Percentiles rank a stretch among this genome's conserved stretches.
Conservation (phyloP, 2,888 invertebrate species). For the Eurytoma californica region DNA sequence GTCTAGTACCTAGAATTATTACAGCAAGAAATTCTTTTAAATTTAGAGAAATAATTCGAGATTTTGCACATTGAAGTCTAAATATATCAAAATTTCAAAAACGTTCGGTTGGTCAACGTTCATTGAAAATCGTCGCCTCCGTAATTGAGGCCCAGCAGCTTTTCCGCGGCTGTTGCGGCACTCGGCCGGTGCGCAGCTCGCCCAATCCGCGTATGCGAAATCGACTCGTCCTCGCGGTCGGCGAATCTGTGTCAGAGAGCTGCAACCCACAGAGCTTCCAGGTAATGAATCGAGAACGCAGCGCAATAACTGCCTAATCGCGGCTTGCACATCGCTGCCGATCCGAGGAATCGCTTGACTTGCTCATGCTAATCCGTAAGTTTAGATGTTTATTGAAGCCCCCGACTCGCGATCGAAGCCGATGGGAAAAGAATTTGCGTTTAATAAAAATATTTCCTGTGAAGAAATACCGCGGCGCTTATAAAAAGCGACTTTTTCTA, state of each 20-base stretch:
- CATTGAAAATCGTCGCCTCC: not conserved
- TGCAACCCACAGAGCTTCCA: slow-evolving; percentile 24
- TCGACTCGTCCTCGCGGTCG: slow-evolving; percentile 20
- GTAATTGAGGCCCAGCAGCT: not conserved
- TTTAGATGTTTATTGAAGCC: too few species aligned
- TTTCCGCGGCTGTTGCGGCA: slow-evolving; percentile 26
- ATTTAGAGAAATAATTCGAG: too few species aligned
- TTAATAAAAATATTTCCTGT: too few species aligned
- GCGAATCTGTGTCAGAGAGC: slow-evolving; percentile 24
- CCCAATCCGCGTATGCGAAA: not conserved
- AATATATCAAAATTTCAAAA: too few species aligned
- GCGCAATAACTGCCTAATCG: not conserved
- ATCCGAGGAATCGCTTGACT: not conserved
- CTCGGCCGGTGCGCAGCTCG: not conserved
- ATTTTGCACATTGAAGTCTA: too few species aligned
- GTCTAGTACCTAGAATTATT: too few species aligned
- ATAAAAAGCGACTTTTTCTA: too few species aligned
- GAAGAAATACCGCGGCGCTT: too few species aligned
- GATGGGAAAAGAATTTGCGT: too few species aligned
- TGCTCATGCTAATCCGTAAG: not conserved
- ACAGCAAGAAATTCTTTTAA: too few species aligned
- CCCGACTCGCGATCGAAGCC: too few species aligned
- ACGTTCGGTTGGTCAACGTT: too few species aligned
- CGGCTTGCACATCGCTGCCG: not conserved
- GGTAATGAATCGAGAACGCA: slow-evolving; percentile 5